phyloP scores from a whole-genome alignment of 2,888 invertebrate species.

The Cheilosia vulpina region DNA sequence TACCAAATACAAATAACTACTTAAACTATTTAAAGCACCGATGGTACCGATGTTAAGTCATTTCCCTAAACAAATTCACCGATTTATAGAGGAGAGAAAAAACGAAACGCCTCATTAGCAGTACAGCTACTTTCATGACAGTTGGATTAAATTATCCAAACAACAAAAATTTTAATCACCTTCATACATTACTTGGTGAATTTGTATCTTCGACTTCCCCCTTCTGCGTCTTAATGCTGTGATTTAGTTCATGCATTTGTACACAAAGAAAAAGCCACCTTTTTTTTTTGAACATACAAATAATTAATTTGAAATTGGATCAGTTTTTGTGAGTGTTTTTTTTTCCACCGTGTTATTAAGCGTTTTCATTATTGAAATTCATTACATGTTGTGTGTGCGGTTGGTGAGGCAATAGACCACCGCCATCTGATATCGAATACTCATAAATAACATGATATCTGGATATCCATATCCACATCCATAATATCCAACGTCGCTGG shows the following conservation, averaged over 20 bases:
- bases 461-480: constrained; percentile 27
- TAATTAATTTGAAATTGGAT: constrained; percentile 58
- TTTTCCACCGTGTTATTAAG: constrained; percentile 43
- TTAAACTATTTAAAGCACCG: not conserved
- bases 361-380: constrained; percentile 52
- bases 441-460: constrained; percentile 71
- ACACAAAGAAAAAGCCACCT: constrained; percentile 2
- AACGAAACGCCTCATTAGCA: constrained; percentile 2
- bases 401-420: constrained; percentile 56
- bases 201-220: not conserved
- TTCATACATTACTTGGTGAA: not conserved
- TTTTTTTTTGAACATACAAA: not conserved
- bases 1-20: constrained; percentile 16
- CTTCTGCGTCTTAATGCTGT: constrained; percentile 10
- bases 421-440: constrained; percentile 63
- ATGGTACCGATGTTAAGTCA: constrained; percentile 4
- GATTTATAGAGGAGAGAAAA: not conserved
- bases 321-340: constrained; percentile 20
- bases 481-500: constrained; percentile 12
- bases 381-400: constrained; percentile 16
- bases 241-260: not conserved
- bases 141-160: constrained; percentile 4
- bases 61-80: constrained; percentile 22
- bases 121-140: constrained; percentile 25
- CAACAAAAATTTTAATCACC: constrained; percentile 8